Evolutionary conservation across 2,888 invertebrate species (phyloP), one percentile per base, ranked within the genome.

Genomic region (Dasysyrphus albostriatus): DNA sequence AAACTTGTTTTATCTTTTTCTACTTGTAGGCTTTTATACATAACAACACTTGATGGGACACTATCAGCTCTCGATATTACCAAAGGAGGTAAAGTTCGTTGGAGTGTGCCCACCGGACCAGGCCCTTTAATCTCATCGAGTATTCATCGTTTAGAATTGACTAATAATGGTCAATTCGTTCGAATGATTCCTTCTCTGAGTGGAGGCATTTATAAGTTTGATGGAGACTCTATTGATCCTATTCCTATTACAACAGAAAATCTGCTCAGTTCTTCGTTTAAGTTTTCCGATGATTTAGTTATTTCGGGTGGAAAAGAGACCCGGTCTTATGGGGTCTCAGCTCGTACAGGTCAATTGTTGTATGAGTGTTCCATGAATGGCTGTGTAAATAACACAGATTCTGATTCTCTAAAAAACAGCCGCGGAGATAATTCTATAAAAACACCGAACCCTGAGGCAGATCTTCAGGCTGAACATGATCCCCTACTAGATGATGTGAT

Each of bases 141-240:
- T 91, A 96, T 98, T 90, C 97, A 98, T 91, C 95, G 96, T 90
- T 94, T 97, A 89, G 97, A 98, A 94, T 92, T 98, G 54, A 96
- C 96, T 47, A 96, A 96, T 76, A 96, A 96, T 91, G 98, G 97
- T 2, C 96, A 97, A 91, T 96, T 96, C 95, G 95, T 98, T 19
- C 95, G 97, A 63, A 94, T 99, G 91, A 98, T 99, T 90, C 99
- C 99, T 1, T 98, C 99, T 0, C 93, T 99, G 10, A 96, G 96
- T 90, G 99, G 99, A 2, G 95, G 96, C 4, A 94, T 99, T 65
- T 99, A 98, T 93, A 97, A 97, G 92, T 96, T 98, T 92, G 97
- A 98, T 92, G 98, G 98, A 0, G 96, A 96, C 83, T 96, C 95
- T 84, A 95, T 99, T 63, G 97, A 98, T 93, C 96, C 97, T 0